A percentile compares a stretch with the other conserved stretches of the same genome.
Evolutionary conservation across 2,113 vertebrate genomes (phyloP).

Genomic region (Morone saxatilis): DNA sequence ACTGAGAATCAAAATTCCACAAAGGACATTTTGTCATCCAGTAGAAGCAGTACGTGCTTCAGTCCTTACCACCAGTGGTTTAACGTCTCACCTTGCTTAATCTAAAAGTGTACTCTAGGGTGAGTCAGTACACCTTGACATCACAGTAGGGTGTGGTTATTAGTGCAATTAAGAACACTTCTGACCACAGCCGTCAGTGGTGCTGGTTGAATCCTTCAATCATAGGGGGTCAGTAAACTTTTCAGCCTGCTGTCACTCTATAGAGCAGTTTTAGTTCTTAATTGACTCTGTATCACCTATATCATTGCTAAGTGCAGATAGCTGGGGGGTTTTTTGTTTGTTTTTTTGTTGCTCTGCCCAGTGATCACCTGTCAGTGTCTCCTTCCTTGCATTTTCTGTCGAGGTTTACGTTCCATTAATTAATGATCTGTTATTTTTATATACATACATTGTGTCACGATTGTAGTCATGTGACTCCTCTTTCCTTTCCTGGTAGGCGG

Average conservation of each 20-base stretch:
- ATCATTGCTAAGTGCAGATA: background rate
- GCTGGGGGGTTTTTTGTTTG: background rate
- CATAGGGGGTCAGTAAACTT: background rate
- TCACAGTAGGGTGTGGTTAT: background rate
- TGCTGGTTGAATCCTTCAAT: background rate
- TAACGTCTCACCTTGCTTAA: background rate
- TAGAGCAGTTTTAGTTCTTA: background rate
- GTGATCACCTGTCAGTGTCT: background rate
- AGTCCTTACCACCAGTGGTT: background rate
- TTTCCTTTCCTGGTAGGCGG: background rate
- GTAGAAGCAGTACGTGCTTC: slow-evolving; percentile 12
- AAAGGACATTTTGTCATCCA: background rate
- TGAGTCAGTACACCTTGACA: too few relatives aligned
- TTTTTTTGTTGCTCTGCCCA: background rate
- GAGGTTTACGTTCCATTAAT: background rate
- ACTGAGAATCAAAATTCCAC: slow-evolving; percentile 14
- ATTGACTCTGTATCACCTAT: background rate
- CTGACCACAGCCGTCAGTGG: background rate
- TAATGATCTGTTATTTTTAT: background rate
- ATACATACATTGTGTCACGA: background rate
- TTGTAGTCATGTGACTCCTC: background rate
- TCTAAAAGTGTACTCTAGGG: background rate
- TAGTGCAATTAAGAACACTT: background rate
- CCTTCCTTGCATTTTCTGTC: slow-evolving; percentile 7
- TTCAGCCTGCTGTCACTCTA: background rate